Conservation (phyloP, 1,140 invertebrate genomes). For the Galleria mellonella region DNA sequence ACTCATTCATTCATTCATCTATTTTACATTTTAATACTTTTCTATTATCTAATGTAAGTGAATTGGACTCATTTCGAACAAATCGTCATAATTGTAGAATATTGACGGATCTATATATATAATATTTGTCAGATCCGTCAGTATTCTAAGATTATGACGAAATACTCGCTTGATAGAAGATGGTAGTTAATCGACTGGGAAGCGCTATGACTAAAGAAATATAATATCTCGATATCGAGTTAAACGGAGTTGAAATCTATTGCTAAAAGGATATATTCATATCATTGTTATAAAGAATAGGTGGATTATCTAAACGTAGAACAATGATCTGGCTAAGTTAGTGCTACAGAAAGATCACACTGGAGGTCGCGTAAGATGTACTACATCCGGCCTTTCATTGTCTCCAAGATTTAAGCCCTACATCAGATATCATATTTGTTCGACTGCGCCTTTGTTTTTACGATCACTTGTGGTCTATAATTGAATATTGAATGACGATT, state of each 20-base stretch:
- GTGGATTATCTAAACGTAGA: too few relatives aligned
- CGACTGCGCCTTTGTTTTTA: constrained; percentile 14
- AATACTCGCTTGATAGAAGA: too few relatives aligned
- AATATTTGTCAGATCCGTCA: too few relatives aligned
- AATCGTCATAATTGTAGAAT: too few relatives aligned
- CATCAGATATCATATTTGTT: constrained; percentile 13
- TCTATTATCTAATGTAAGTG: not conserved
- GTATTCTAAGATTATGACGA: too few relatives aligned
- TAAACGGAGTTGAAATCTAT: too few relatives aligned
- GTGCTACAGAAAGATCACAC: not conserved
- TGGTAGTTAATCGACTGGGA: too few relatives aligned
- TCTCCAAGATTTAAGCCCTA: constrained; percentile 9
- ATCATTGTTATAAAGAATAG: too few relatives aligned
- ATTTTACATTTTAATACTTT: not conserved
- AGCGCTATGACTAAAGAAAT: too few relatives aligned
- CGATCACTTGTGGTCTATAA: constrained; percentile 3
- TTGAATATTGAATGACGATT: constrained; percentile 4
- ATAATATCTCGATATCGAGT: too few relatives aligned
- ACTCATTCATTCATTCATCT: not conserved
- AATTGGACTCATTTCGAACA: not conserved
- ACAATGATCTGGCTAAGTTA: not conserved
- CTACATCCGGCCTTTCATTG: constrained; percentile 16
- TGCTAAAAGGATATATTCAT: too few relatives aligned
- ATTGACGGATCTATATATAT: too few relatives aligned
- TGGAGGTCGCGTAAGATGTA: constrained; percentile 13